Evolutionary conservation across 2,888 invertebrate species (phyloP), one percentile per base, ranked within the genome.

Genomic region (Nudaria mundana): DNA sequence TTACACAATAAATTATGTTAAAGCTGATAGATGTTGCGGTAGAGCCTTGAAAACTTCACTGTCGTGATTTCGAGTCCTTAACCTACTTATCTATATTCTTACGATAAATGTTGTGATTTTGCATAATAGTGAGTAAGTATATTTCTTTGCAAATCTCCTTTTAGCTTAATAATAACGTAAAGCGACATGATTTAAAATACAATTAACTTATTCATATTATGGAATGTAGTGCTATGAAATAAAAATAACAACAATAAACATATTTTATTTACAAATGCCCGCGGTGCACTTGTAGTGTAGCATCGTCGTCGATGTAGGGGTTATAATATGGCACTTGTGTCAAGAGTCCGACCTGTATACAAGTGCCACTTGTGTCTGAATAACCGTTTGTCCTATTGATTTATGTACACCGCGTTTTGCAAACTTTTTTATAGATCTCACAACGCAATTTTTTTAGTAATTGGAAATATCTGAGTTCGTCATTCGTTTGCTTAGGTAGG

Each of bases 271-370:
- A 48, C 22, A 26, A 18, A 32, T 8, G 15, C 7, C 15, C n/a
- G 14, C 30, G 20, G 20, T 26, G 37, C 31, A 43, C 44, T 56
- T 52, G 13, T n/a, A 30, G 14, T 57, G 39, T 47, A 48, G 42
- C 35, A 37, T 44, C 52, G 47, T 52, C 22, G 53, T n/a, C n/a
- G 46, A 35, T 40, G 48, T 49, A 59, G 53, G 44, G 42, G 40
- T 63, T 64, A 60, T 63, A 66, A 66, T 60, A 65, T 63, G 58
- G 48, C 61, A 38, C 65, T 63, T 43, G 40, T 39, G 44, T 51
- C 43, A 42, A 54, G 54, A 50, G 40, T 54, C 52, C 56, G 62
- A 50, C 51, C 62, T 52, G 58, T 43, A 40, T 56, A 53, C 48
- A 35, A 70, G 63, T 37, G 62, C 42, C 56, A 37, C 66, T 71